phyloP scores from a whole-genome alignment of 2,888 invertebrate species.

The Hydrotaea diabolus region DNA sequence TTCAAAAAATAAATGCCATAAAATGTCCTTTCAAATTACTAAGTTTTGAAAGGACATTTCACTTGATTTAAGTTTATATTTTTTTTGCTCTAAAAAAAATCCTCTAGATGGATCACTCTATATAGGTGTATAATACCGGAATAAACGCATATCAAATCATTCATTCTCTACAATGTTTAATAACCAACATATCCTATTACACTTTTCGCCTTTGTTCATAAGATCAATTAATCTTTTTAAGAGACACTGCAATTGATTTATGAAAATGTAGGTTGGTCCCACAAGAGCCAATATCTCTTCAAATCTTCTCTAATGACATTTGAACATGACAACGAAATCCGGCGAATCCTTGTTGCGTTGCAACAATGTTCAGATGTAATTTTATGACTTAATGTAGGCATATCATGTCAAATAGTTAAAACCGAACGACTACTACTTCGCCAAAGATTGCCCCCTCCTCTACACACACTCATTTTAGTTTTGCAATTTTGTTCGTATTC shows the following conservation, averaged over 20 bases:
- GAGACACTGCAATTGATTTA: constrained; percentile 22
- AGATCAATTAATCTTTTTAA: background rate
- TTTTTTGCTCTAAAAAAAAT: no score
- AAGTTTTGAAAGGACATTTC: no score
- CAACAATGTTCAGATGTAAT: constrained; percentile 62
- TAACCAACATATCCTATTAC: no score
- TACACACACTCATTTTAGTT: constrained; percentile 32
- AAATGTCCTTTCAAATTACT: no score
- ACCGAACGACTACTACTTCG: constrained; percentile 58
- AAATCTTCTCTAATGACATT: constrained; percentile 30
- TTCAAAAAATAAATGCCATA: no score
- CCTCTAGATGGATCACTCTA: no score
- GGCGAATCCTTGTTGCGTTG: constrained; percentile 28
- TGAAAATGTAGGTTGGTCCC: constrained; percentile 4
- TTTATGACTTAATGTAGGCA: constrained; percentile 68
- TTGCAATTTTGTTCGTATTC: constrained; percentile 29
- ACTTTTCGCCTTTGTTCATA: background rate
- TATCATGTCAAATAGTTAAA: constrained; percentile 68
- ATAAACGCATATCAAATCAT: no score
- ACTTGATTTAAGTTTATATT: no score
- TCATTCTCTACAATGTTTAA: no score
- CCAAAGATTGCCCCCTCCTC: constrained; percentile 32
- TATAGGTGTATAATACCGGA: no score
- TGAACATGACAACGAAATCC: constrained; percentile 33
- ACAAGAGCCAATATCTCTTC: constrained; percentile 3